Base-by-base conservation (phyloP, 1,140 invertebrate species). In the Micrasema longulum region DNA sequence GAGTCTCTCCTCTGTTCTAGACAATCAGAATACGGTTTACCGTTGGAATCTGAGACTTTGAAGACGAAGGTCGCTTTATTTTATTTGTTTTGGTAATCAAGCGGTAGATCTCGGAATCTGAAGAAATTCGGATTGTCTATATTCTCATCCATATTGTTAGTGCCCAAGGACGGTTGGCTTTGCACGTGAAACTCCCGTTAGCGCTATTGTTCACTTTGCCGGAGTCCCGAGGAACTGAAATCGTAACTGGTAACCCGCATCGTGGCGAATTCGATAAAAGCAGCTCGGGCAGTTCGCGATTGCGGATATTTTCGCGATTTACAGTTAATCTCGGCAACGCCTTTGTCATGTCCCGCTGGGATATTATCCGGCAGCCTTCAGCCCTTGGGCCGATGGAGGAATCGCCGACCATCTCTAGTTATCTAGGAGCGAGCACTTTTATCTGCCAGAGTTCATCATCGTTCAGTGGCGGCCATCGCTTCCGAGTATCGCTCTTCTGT, bases 221-320 rank as follows among this genome's bases (percentile, higher is more conserved):
- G 23, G 45, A 26, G 16, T 18, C 11, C 38, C 60, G 36, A 41
- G 14, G 38, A 5, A 47, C 43, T 12, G 47, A 47, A 31, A 31
- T 31, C 26, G 26, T 31, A 31, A 31, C 26, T 64, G 22, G 41
- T 47, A 64, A 16, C 60, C 65, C 18, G 48, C 38, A 53, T 68
- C 55, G 70, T 66, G 26, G 66, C 70, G 35, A 50, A 72, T 72
- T 57, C 41, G 70, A 72, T 72, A 72, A 72, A 65, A 23, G 63
- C 70, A 31, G 62, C 47, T 31, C 41, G 11, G 48, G 16, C n/a
- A 11, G 57, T 38, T 64, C 20, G 36, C 16, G 69, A 71, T 71
- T 64, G 47, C 62, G 47, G 45, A 71, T 52, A 62, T 64, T 71
- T 71, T 71, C 69, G 69, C 69, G 62, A 71, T 72, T 72, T 50